A percentile compares a stretch with the other conserved stretches of the same genome.
phyloP scores from a whole-genome alignment of 2,888 invertebrate genomes.

The Achlya flavicornis region DNA sequence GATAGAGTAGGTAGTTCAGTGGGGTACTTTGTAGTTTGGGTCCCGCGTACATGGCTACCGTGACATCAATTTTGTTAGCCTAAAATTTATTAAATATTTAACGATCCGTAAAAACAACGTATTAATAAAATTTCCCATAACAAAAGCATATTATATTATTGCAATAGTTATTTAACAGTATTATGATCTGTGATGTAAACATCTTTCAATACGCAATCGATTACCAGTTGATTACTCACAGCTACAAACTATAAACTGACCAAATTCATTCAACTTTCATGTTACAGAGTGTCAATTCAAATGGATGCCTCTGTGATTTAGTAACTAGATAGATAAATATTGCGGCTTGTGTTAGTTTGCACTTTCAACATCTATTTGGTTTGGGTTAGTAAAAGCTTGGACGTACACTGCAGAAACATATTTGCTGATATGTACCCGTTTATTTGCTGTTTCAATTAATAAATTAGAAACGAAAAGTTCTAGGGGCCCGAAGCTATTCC shows the following conservation, averaged over 20 bases:
- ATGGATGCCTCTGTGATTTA: slow-evolving; percentile 39
- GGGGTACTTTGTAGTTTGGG: too few relatives aligned
- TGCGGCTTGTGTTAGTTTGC: slow-evolving; percentile 36
- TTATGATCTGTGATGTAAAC: background rate
- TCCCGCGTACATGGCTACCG: too few relatives aligned
- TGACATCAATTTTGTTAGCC: background rate
- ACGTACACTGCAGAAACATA: slow-evolving; percentile 25
- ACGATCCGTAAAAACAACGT: background rate
- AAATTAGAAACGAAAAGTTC: background rate
- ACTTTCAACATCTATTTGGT: slow-evolving; percentile 48
- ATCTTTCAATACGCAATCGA: slow-evolving; percentile 24
- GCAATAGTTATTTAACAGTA: background rate
- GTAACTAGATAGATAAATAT: slow-evolving; percentile 44
- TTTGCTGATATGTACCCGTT: slow-evolving; percentile 22
- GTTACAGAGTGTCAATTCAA: slow-evolving; percentile 32
- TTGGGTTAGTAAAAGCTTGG: slow-evolving; percentile 48
- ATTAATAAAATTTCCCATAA: background rate
- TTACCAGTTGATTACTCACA: slow-evolving; percentile 36
- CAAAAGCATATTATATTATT: background rate
- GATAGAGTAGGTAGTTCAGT: too few relatives aligned
- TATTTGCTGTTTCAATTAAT: background rate
- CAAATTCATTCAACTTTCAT: slow-evolving; percentile 44
- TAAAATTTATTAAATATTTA: background rate
- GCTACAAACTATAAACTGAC: slow-evolving; percentile 30
- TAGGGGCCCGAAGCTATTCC: too few relatives aligned